Base-by-base conservation (phyloP, 35 echinoderm and acorn worm species). In the Holothuria glaberrima region DNA sequence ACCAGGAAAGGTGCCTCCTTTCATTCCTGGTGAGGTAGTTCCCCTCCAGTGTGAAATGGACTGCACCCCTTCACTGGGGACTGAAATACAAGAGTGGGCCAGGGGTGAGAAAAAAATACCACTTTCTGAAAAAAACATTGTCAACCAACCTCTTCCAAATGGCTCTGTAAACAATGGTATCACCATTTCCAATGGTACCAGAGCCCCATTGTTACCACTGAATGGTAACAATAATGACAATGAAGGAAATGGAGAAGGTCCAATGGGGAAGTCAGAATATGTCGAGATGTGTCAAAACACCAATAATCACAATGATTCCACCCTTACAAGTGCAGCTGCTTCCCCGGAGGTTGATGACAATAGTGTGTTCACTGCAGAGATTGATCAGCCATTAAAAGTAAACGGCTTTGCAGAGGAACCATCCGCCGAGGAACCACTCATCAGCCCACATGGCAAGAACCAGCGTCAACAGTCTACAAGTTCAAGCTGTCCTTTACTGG, bases 31-130 rank as follows among this genome's bases (percentile, higher is more conserved):
- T 4, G 85, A 87, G 35, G 65, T 50, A 59, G 85, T 87, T 24
- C 85, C 85, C 60, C 85, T 87, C 20, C 60, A 87, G 65, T 67
- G 61, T 87, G 67, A 71, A 34, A 87, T 87, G 85, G 85, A 87
- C 38, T 46, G 61, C 26, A 87, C 85, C 9, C 85, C 85, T 14
- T 52, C 22, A 18, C 26, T 87, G 10, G 34, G 44, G 25, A 28
- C 35, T 20, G 33, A 63, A 59, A 87, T 87, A n/a, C 61, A 67
- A 28, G 65, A 67, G 35, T 87, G 85, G 85, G 85, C 85, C n/a
- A 31, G 26, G 12, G 85, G 62, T 1, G 62, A 68, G 19, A 71
- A 44, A 25, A 34, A 48, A 25, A 25, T 12, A 48, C 30, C 74
- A n/a, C 28, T 17, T 20, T n/a, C 1, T 13, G 30, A 78, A 0